These are phyloP conservation scores for Plusia festucae DNA, from an alignment of 2,888 invertebrate species.

Conservation along the genomic window DNA sequence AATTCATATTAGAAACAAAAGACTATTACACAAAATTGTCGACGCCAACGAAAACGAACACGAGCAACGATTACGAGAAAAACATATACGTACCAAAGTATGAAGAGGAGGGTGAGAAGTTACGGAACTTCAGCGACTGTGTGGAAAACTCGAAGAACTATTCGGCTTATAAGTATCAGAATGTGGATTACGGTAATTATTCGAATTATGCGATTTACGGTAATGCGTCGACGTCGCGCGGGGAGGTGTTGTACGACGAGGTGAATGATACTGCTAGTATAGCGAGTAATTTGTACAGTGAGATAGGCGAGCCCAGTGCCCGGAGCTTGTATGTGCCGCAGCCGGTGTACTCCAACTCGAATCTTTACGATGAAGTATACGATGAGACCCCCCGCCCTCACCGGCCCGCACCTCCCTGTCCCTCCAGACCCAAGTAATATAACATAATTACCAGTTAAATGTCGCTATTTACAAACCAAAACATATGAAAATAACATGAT, in stretches of 20 bases:
- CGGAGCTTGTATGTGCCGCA: slow-evolving; percentile 58
- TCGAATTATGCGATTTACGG: slow-evolving; percentile 63
- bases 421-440: slow-evolving; percentile 73
- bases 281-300: slow-evolving; percentile 81
- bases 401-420: slow-evolving; percentile 90
- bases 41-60: slow-evolving; percentile 68
- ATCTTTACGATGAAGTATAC: slow-evolving; percentile 83
- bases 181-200: slow-evolving; percentile 73
- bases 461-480: not conserved
- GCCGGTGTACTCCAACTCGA: slow-evolving; percentile 67
- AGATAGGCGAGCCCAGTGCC: slow-evolving; percentile 70
- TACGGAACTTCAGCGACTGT: slow-evolving; percentile 80
- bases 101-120: slow-evolving; percentile 79
- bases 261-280: slow-evolving; percentile 80
- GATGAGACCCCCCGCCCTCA: slow-evolving; percentile 87
- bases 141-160: slow-evolving; percentile 84
- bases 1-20: slow-evolving; percentile 81
- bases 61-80: slow-evolving; percentile 79
- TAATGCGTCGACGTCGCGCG: slow-evolving; percentile 64
- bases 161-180: slow-evolving; percentile 81
- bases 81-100: slow-evolving; percentile 83
- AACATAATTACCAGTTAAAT: no score
- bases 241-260: slow-evolving; percentile 74
- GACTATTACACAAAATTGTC: slow-evolving; percentile 85
- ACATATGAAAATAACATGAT: no score